These are phyloP conservation scores for Geopemphigus sp. DNA, from an alignment of 1,140 invertebrate species.

Conservation along the genomic window DNA sequence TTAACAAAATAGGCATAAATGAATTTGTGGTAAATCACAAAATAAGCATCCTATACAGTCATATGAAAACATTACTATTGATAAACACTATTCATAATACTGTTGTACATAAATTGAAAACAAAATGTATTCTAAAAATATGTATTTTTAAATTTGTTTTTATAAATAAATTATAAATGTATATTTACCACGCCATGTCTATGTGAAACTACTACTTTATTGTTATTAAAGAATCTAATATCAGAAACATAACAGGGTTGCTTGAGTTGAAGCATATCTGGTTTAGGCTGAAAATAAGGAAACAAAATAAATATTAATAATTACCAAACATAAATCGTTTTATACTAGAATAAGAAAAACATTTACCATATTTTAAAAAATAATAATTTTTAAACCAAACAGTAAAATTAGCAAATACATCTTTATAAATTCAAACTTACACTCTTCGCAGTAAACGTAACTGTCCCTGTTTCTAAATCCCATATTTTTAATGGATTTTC, in stretches of 20 bases:
- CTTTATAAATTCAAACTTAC: slow-evolving; percentile 55
- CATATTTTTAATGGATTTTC: slow-evolving; percentile 74
- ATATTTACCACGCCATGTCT: slow-evolving; percentile 32
- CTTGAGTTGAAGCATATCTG: slow-evolving; percentile 41
- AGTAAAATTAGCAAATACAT: neutral
- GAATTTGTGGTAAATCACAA: no score
- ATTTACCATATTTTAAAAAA: neutral
- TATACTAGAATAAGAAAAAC: neutral
- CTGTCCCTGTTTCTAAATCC: slow-evolving; percentile 61
- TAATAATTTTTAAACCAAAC: neutral
- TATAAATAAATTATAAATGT: neutral
- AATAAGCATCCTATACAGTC: no score
- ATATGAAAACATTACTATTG: no score
- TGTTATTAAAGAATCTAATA: slow-evolving; percentile 32
- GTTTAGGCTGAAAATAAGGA: slow-evolving; percentile 36
- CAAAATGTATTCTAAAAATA: no score
- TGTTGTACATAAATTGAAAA: no score
- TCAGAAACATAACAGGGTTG: slow-evolving; percentile 36
- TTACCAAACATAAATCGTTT: neutral
- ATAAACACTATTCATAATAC: no score
- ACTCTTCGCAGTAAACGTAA: slow-evolving; percentile 71
- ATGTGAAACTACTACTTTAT: slow-evolving; percentile 23
- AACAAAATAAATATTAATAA: slow-evolving; percentile 10
- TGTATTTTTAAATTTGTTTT: neutral
- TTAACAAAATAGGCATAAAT: no score